Percentiles rank a stretch among this genome's conserved stretches.
Evolutionary conservation across 2,113 vertebrate genomes (phyloP).

Genomic region (Epinephelus fuscoguttatus): DNA sequence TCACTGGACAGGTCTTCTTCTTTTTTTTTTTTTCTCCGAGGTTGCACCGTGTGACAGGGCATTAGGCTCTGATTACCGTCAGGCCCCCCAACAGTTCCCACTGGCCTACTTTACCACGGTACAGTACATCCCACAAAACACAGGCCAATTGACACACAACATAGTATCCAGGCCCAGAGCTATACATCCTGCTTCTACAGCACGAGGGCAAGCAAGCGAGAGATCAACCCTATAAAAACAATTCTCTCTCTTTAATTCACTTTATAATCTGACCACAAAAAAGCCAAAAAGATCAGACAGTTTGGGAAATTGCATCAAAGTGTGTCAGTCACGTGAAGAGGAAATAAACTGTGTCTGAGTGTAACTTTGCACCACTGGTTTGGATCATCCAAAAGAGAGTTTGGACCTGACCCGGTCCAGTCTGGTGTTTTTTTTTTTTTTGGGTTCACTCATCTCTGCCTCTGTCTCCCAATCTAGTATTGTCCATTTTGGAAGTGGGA

Average conservation of each 20-base stretch:
- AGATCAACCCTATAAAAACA: neutral
- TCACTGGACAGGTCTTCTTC: conserved; percentile 60
- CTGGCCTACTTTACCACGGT: conserved; percentile 33
- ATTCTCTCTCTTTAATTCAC: neutral
- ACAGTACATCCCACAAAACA: conserved; percentile 32
- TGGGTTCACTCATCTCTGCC: conserved; percentile 5
- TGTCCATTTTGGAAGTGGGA: conserved; percentile 28
- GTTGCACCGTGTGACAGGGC: conserved; percentile 61
- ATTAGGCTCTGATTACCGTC: conserved; percentile 78
- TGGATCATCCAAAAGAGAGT: too few relatives aligned
- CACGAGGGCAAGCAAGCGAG: neutral
- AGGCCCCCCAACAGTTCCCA: conserved; percentile 47
- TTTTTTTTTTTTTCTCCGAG: conserved; percentile 1
- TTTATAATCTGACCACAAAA: conserved; percentile 4
- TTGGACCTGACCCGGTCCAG: neutral
- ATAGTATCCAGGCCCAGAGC: conserved; percentile 24
- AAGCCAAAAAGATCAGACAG: conserved; percentile 2
- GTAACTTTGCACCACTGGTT: conserved; percentile 11
- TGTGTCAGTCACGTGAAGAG: conserved; percentile 7
- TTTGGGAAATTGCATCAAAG: conserved; percentile 21
- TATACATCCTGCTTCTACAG: conserved; percentile 31
- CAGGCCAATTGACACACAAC: conserved; percentile 9
- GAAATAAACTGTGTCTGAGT: neutral
- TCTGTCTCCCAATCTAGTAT: conserved; percentile 16
- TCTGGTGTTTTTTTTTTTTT: conserved; percentile 29